Conservation (phyloP, 2,888 invertebrate species). For the Actias luna region DNA sequence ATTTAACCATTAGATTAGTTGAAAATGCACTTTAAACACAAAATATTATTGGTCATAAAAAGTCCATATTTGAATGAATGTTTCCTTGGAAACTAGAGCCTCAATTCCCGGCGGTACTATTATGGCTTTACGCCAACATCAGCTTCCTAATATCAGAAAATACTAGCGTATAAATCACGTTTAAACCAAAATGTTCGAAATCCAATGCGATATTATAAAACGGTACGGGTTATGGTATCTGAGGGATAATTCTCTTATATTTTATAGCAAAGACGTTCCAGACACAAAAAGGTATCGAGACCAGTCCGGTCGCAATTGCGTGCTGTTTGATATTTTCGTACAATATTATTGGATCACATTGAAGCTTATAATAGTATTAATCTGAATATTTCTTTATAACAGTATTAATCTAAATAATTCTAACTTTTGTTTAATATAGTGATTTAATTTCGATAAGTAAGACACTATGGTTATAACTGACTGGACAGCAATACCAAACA, state of each 20-base stretch:
- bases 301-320: not conserved
- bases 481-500: no score
- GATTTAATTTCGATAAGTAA: no score
- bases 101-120: constrained; percentile 55
- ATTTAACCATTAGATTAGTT: not conserved
- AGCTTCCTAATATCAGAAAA: constrained; percentile 58
- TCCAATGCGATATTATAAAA: constrained; percentile 48
- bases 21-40: not conserved
- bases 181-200: constrained; percentile 60
- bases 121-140: constrained; percentile 68
- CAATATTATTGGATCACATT: not conserved
- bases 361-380: no score
- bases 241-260: constrained; percentile 26
- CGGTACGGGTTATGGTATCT: constrained; percentile 39
- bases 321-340: not conserved
- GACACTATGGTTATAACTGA: no score
- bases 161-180: constrained; percentile 63
- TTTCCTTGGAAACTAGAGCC: constrained; percentile 54
- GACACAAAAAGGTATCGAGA: constrained; percentile 25
- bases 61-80: constrained; percentile 25
- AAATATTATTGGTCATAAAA: not conserved
- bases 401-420: no score
- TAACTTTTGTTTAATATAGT: no score
- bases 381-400: no score
- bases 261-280: constrained; percentile 49